Percentiles rank a stretch among this genome's conserved stretches.
phyloP scores from a whole-genome alignment of 2,888 invertebrate genomes.

The Nycteola revayana region DNA sequence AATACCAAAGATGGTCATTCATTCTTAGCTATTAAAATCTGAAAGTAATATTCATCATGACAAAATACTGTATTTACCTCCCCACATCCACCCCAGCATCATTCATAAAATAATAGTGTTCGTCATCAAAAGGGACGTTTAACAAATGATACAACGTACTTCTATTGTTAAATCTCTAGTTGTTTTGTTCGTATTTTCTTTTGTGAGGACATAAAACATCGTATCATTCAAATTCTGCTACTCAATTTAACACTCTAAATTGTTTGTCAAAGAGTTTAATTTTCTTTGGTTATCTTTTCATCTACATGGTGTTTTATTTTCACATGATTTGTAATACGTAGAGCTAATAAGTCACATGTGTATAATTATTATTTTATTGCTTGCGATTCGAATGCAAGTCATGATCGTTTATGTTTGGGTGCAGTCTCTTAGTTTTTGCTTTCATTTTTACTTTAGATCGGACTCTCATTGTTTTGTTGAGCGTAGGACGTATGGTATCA shows the following conservation, averaged over 20 bases:
- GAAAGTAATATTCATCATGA: slow-evolving; percentile 38
- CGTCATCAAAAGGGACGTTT: slow-evolving; percentile 78
- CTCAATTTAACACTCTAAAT: slow-evolving; percentile 25
- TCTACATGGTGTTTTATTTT: slow-evolving; percentile 46
- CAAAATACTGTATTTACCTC: slow-evolving; percentile 51
- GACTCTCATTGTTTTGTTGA: slow-evolving; percentile 55
- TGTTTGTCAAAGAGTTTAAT: slow-evolving; percentile 12
- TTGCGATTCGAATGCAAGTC: slow-evolving; percentile 68
- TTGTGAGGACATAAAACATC: slow-evolving; percentile 39
- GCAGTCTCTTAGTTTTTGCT: slow-evolving; percentile 50
- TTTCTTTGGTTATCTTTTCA: slow-evolving; percentile 10
- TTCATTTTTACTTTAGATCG: slow-evolving; percentile 52
- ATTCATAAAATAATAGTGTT: slow-evolving; percentile 79
- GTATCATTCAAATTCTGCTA: slow-evolving; percentile 23
- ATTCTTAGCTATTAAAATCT: slow-evolving; percentile 10
- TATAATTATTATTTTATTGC: slow-evolving; percentile 81
- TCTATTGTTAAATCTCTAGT: slow-evolving; percentile 78
- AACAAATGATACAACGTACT: slow-evolving; percentile 79
- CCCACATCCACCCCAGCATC: slow-evolving; percentile 58
- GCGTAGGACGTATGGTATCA: slow-evolving; percentile 59
- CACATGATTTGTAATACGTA: slow-evolving; percentile 60
- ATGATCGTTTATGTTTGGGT: slow-evolving; percentile 63
- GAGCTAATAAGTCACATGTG: slow-evolving; percentile 78
- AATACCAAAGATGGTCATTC: background rate
- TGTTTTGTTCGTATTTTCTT: slow-evolving; percentile 59